phyloP scores from a whole-genome alignment of 2,888 invertebrate genomes.

The Drosophila paracracens region DNA sequence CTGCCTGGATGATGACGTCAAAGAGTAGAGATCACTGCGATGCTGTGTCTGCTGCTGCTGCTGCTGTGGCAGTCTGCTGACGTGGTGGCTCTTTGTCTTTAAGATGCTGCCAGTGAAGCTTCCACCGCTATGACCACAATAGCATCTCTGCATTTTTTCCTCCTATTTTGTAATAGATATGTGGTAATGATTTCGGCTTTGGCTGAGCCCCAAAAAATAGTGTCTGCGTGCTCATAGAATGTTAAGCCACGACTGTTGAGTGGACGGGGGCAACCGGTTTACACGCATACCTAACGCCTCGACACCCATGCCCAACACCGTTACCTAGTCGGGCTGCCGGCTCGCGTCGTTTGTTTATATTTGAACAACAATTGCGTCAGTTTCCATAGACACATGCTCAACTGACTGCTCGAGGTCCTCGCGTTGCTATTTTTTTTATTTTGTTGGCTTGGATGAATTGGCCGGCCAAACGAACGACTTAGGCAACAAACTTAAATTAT shows the following conservation, averaged over 20 bases:
- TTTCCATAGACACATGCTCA: constrained; percentile 70
- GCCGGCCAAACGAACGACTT: constrained; percentile 64
- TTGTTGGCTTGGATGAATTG: constrained; percentile 19
- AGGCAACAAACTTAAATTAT: constrained; percentile 69
- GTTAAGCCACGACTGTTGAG: constrained; percentile 50
- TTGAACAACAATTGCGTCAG: constrained; percentile 75
- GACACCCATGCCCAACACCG: constrained; percentile 55
- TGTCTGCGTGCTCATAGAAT: constrained; percentile 58
- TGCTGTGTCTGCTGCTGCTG: constrained; percentile 9
- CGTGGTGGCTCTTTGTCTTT: constrained; percentile 31
- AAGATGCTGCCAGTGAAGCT: constrained; percentile 44
- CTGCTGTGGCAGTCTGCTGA: constrained; percentile 15
- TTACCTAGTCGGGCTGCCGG: constrained; percentile 47
- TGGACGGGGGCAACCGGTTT: constrained; percentile 62
- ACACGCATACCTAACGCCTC: constrained; percentile 35
- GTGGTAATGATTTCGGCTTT: constrained; percentile 26
- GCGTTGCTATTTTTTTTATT: constrained; percentile 8
- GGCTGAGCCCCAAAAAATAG: constrained; percentile 40
- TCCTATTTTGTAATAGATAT: constrained; percentile 25
- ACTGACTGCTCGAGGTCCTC: constrained; percentile 52
- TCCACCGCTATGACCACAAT: constrained; percentile 50
- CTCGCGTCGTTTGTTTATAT: constrained; percentile 65
- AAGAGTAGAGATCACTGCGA: constrained; percentile 51
- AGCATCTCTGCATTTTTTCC: constrained; percentile 53
- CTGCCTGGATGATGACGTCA: constrained; percentile 60